Evolutionary conservation across 2,888 invertebrate genomes (phyloP), one percentile per base, ranked within the genome.

Genomic region (Pristionchus exspectatus): DNA sequence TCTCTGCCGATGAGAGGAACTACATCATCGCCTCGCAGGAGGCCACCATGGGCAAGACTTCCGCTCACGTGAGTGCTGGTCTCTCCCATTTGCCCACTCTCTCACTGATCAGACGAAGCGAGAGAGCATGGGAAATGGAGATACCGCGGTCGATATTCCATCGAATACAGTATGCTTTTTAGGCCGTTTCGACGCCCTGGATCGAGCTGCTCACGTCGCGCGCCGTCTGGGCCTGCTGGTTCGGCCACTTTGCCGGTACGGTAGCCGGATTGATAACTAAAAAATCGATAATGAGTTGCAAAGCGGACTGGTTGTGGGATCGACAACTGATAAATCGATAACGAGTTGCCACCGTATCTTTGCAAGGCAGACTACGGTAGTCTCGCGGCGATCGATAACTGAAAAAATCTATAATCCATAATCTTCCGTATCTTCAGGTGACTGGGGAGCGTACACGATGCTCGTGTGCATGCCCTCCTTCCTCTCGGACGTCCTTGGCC

Each of bases 371-470:
- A 14, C 3, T 44, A 38, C 33, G 16, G 74, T 38, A 74, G 38
- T 38, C 30, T 33, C 18, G 38, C 27, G 30, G 27, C 16, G 24
- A 38, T 24, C 14, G n/a, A 50, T 50, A 44, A 38, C 50, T 38
- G n/a, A 81, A 50, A 50, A 50, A 50, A 24, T 81, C n/a, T 27
- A 83, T 83, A 2, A 7, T 4, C 84, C 30, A 38, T 59, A 85
- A 56, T 24, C 59, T 16, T 2, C 72, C 27, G 24, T 59, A 77
- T 77, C 21, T 81, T 2, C 81, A 87, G 95, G 95, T 21, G 96
- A 96, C 92, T 96, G 96, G 96, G 96, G 96, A 56, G 95, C 95
- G 21, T 96, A 96, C 93, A 96, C 95, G 44, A 94, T 96, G 91
- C 94, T 96, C 24, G 95, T 95, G 21, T 95, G 95, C 90, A 95